Base-by-base conservation (phyloP, 2,113 vertebrate genomes). In the Baryphthengus martii region DNA sequence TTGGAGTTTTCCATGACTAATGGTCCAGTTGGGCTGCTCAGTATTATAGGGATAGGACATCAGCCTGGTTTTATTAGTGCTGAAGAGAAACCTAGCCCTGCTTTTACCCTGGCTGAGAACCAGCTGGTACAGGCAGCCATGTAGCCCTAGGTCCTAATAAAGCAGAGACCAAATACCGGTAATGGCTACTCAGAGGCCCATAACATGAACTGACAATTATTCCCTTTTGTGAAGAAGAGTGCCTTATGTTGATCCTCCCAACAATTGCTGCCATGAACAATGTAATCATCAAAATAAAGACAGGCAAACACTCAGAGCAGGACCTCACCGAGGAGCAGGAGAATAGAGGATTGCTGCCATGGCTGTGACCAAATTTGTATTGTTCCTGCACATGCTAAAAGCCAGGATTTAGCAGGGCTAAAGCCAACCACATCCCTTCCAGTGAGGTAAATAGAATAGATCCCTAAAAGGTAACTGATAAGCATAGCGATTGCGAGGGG, bases 1-100 rank as follows among this genome's bases (percentile, higher is more conserved):
- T n/a, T 4, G 0, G 3, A 0, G 0, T 4, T 88, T 92, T 71
- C 31, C 23, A 37, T n/a, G 4, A 73, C 39, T 37, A 7, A 33
- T 42, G 28, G 45, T 39, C 11, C 0, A 0, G 2, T 17, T 94
- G 40, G 23, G 9, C 10, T 80, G 20, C 11, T 77, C 8, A 28
- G 17, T 61, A 62, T 50, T 55, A 15, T 23, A 58, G 37, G 10
- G 24, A 24, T 5, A 52, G 8, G 15, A 26, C 85, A 94, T 83
- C 13, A 73, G 6, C 4, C 23, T 62, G 19, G 28, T 82, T 92
- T 65, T 7, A 14, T 33, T 56, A 13, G 3, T 14, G 9, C 35
- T 82, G 40, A 23, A 91, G 59, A 26, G 33, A 83, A 82, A 76
- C 10, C 1, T 26, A 77, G 45, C 20, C 6, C 29, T 66, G 29